Evolutionary conservation across 2,113 vertebrate species (phyloP).

Genomic region (Pterocles burchelli): DNA sequence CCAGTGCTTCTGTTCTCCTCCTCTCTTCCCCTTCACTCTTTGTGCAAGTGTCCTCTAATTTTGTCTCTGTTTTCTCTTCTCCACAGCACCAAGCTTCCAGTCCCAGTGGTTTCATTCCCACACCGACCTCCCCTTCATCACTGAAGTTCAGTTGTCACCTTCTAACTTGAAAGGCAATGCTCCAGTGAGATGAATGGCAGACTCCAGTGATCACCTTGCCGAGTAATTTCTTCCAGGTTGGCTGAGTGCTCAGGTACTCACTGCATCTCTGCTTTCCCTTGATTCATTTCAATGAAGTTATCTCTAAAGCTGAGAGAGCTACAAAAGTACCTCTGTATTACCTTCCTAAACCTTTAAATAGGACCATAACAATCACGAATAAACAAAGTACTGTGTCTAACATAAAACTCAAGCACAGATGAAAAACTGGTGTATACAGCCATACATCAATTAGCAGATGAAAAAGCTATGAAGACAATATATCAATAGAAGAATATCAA

Average conservation of each 20-base stretch:
- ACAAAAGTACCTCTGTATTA: not conserved
- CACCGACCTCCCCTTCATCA: not conserved
- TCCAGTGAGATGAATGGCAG: not conserved
- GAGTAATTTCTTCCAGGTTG: not conserved
- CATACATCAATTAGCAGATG: not conserved
- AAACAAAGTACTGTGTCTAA: not conserved
- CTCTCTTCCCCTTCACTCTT: not conserved
- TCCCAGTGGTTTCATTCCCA: not conserved
- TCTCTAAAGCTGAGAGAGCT: not conserved
- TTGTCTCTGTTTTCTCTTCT: not conserved
- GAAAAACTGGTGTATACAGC: not conserved
- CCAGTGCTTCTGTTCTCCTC: fast-evolving
- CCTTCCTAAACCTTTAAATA: not conserved
- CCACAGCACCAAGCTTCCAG: not conserved
- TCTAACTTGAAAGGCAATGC: not conserved
- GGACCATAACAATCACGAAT: not conserved
- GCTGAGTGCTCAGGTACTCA: not conserved
- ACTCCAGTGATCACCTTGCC: not conserved
- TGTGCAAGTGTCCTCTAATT: not conserved
- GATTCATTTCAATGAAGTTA: not conserved
- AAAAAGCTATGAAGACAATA: conserved; percentile 12
- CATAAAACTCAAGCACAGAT: not conserved
- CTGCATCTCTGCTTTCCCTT: not conserved
- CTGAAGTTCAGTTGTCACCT: not conserved
- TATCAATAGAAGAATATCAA: not conserved